A percentile compares a stretch with the other conserved stretches of the same genome.
phyloP scores from a whole-genome alignment of 2,888 invertebrate species.

The Lepidocyrtoides sp. region DNA sequence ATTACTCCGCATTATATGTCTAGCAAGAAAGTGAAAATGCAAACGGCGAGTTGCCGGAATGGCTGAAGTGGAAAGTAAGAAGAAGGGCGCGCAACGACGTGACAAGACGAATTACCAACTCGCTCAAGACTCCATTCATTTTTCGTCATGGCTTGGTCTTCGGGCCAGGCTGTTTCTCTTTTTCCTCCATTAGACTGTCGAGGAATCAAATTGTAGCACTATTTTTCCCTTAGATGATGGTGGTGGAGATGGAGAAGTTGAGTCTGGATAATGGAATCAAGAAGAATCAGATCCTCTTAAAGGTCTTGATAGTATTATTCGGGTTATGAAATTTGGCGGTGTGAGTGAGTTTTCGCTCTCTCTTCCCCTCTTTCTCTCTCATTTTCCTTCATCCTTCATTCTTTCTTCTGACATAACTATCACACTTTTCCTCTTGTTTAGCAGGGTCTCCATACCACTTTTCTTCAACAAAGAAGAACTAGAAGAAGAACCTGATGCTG shows the following conservation, averaged over 20 bases:
- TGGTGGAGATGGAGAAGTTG: conserved; percentile 65
- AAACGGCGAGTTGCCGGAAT: neutral
- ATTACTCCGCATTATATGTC: neutral
- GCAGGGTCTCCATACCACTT: conserved; percentile 4
- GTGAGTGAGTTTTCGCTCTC: conserved; percentile 67
- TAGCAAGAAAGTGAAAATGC: neutral
- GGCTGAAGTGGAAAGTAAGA: conserved; percentile 24
- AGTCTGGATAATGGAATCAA: conserved; percentile 79
- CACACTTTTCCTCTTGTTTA: neutral
- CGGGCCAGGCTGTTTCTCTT: neutral
- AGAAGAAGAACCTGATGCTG: conserved; percentile 50
- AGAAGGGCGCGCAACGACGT: conserved; percentile 66
- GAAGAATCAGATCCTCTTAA: conserved; percentile 72
- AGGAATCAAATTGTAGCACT: conserved; percentile 71
- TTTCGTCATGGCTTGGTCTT: conserved; percentile 39
- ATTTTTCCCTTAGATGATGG: conserved; percentile 38
- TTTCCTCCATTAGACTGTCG: conserved; percentile 66
- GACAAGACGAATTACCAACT: conserved; percentile 79
- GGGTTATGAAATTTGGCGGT: conserved; percentile 75
- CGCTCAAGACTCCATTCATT: conserved; percentile 61
- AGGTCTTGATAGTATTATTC: conserved; percentile 62
- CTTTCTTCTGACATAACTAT: conserved; percentile 33
- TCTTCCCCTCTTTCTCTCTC: conserved; percentile 32
- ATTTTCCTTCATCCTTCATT: neutral
- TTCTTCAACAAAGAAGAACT: neutral